Evolutionary conservation across 2,797 vertebrate genomes (phyloP).

Genomic region (Parotocinclus haroldoi): DNA sequence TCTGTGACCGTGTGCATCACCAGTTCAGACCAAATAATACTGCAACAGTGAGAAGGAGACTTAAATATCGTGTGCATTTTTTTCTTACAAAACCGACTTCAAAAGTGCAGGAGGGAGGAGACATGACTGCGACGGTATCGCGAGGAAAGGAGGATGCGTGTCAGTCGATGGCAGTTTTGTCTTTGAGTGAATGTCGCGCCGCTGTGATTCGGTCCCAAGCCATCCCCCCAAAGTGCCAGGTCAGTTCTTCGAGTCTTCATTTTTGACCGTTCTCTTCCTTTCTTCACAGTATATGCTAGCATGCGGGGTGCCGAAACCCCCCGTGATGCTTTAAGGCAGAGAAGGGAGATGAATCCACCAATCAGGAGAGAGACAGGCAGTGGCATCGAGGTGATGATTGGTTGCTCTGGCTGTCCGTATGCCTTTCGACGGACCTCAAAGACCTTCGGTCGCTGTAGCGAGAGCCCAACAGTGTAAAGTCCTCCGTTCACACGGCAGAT

Average conservation of each 20-base stretch:
- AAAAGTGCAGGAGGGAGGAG: conserved; percentile 58
- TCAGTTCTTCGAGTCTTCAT: conserved; percentile 57
- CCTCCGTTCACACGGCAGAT: conserved; percentile 87
- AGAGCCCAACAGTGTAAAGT: conserved; percentile 45
- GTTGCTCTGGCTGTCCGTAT: conserved; percentile 50
- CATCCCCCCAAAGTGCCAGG: conserved; percentile 84
- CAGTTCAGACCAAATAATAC: conserved; percentile 34
- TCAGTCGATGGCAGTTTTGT: conserved; percentile 36
- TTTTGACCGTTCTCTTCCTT: conserved; percentile 59
- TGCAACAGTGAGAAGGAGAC: conserved; percentile 28
- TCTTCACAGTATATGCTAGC: conserved; percentile 97
- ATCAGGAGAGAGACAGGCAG: conserved; percentile 77
- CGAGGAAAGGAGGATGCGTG: conserved; percentile 8
- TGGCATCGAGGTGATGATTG: conserved; percentile 62
- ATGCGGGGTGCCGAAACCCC: conserved; percentile 86
- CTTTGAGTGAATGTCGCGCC: conserved; percentile 46
- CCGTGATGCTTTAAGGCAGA: conserved; percentile 97
- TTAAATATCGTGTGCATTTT: conserved; percentile 26
- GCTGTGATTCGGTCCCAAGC: conserved; percentile 45
- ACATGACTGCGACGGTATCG: conserved; percentile 20
- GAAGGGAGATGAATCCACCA: conserved; percentile 83
- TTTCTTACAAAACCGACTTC: conserved; percentile 37
- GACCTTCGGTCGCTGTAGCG: conserved; percentile 70
- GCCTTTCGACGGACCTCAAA: conserved; percentile 30
- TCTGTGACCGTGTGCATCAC: conserved; percentile 6